A percentile compares a stretch with the other conserved stretches of the same genome.
Conservation (phyloP, 2,888 invertebrate species). For the Cosmopolites sordidus region DNA sequence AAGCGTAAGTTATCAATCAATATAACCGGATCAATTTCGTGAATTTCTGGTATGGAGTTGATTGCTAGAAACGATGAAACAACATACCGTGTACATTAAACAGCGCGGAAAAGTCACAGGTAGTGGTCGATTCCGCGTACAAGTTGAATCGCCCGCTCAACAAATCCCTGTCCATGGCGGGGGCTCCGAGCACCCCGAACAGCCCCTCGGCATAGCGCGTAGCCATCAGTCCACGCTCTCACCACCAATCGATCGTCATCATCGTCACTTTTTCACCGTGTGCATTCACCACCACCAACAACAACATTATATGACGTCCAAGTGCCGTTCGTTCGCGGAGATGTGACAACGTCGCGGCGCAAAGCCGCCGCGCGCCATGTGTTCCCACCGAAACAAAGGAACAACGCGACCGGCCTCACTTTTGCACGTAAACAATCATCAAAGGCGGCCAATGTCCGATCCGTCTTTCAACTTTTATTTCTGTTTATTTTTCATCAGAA, state of each 20-base stretch:
- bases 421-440: constrained; percentile 32
- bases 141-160: background rate
- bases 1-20: too few species aligned
- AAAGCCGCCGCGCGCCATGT: constrained; percentile 48
- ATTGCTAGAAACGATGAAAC: too few species aligned
- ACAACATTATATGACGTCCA: too few species aligned
- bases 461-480: background rate
- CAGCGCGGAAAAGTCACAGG: constrained; percentile 24
- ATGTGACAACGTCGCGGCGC: constrained; percentile 30
- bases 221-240: constrained; percentile 11
- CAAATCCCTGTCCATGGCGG: background rate
- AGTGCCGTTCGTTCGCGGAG: background rate
- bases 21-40: too few species aligned
- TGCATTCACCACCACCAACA: background rate
- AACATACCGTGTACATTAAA: constrained; percentile 10
- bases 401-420: constrained; percentile 13
- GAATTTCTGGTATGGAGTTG: too few species aligned
- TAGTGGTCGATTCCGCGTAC: constrained; percentile 12
- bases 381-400: constrained; percentile 40
- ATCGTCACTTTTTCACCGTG: background rate
- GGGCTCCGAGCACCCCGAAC: constrained; percentile 7
- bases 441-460: constrained; percentile 8
- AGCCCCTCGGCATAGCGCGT: constrained; percentile 24
- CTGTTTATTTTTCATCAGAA: background rate
- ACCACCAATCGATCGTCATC: constrained; percentile 1